Percentiles rank a stretch among this genome's conserved stretches.
These are phyloP conservation scores for Echinometra lucunter DNA, from an alignment of 53 echinoderm and acorn worm species.

Conservation along the genomic window DNA sequence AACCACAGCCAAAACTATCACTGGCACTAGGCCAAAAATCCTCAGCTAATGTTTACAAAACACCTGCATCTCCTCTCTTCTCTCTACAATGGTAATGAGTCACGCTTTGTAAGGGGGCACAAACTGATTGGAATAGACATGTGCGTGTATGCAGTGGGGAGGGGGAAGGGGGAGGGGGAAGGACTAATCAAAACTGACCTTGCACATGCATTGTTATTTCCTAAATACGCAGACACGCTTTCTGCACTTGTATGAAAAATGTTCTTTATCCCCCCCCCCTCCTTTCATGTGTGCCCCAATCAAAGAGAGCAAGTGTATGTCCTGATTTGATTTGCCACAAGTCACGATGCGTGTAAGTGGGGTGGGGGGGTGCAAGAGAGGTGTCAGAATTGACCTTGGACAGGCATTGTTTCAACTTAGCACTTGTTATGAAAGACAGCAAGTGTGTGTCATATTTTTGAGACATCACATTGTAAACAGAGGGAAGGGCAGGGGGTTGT, in stretches of 20 bases:
- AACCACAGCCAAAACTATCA: background rate
- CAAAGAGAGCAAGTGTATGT: too few relatives aligned
- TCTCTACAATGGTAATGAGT: background rate
- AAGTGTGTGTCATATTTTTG: too few relatives aligned
- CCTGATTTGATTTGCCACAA: background rate
- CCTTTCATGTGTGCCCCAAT: background rate
- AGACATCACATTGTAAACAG: too few relatives aligned
- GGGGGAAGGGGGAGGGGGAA: background rate
- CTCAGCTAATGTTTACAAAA: background rate
- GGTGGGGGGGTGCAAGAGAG: background rate
- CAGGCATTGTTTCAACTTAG: too few relatives aligned
- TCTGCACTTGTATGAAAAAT: background rate
- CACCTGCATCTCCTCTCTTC: background rate
- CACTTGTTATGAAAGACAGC: too few relatives aligned
- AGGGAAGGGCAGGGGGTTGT: too few relatives aligned
- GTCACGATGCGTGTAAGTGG: background rate
- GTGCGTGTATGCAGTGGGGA: background rate
- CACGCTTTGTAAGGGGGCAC: background rate
- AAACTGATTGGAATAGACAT: background rate
- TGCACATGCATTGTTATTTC: background rate
- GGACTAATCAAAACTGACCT: background rate
- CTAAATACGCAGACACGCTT: background rate
- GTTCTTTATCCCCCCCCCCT: background rate
- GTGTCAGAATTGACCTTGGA: background rate
- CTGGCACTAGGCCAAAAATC: background rate